Evolutionary conservation across 2,888 invertebrate genomes (phyloP).

Genomic region (Cylloceria caligata): DNA sequence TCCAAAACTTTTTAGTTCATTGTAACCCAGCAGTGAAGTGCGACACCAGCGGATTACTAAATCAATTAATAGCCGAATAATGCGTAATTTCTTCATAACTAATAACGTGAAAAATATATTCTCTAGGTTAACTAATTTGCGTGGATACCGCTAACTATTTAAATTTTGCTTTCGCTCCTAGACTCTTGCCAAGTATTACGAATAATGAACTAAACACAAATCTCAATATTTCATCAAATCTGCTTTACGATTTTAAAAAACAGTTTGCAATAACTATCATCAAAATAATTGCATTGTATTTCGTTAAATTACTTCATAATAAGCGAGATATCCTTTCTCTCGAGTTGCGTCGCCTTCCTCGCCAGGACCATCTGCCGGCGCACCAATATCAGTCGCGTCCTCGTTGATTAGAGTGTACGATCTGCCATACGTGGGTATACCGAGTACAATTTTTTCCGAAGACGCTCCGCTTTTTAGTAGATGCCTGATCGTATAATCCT

Average conservation of each 20-base stretch:
- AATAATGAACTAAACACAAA: background rate
- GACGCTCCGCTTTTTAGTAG: constrained; percentile 93
- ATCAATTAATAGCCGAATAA: no score
- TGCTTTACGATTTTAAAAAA: background rate
- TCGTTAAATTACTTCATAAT: constrained; percentile 90
- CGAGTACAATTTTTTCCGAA: constrained; percentile 92
- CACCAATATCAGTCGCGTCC: constrained; percentile 93
- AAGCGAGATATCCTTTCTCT: constrained; percentile 96
- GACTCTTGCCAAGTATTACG: background rate
- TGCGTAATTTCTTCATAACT: no score
- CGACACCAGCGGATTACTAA: no score
- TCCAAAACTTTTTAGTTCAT: no score
- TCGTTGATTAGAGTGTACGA: constrained; percentile 95
- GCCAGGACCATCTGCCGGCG: constrained; percentile 96
- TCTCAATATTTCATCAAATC: background rate
- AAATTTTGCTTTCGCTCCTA: no score
- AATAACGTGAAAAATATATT: no score
- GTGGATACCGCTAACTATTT: no score
- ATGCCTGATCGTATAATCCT: constrained; percentile 95
- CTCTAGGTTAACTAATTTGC: no score
- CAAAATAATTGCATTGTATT: background rate
- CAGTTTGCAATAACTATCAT: background rate
- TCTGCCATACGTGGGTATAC: constrained; percentile 95
- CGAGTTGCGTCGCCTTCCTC: constrained; percentile 95
- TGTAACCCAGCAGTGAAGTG: no score